Conservation (phyloP, 1,140 invertebrate genomes). For the Halotydeus destructor region DNA sequence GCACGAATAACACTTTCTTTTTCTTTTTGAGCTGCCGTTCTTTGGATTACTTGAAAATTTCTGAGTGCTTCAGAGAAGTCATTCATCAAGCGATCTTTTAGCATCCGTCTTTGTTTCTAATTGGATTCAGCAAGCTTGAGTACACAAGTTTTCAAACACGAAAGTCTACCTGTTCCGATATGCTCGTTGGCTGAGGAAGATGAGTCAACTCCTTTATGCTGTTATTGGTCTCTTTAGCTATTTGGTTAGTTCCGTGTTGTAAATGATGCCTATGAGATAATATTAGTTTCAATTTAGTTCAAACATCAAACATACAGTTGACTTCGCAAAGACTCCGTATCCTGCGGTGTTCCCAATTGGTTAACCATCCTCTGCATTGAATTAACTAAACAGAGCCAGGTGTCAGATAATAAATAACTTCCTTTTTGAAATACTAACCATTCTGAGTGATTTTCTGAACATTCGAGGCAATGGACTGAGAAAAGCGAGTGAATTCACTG, state of each 20-base stretch:
- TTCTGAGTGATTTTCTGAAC: conserved; percentile 90
- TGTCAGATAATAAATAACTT: too few relatives aligned
- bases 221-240: conserved; percentile 78
- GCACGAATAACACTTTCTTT: conserved; percentile 45
- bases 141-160: conserved; percentile 2
- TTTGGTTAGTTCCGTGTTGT: conserved; percentile 80
- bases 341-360: conserved; percentile 67
- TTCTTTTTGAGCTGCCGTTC: conserved; percentile 56
- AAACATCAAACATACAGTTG: conserved; percentile 41
- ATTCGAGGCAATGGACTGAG: conserved; percentile 61
- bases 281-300: conserved; percentile 1
- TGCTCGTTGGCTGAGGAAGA: conserved; percentile 25
- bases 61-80: conserved; percentile 84
- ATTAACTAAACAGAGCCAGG: conserved; percentile 41
- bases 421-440: conserved; percentile 38
- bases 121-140: background rate
- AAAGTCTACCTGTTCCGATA: conserved; percentile 18
- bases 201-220: conserved; percentile 55
- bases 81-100: conserved; percentile 70
- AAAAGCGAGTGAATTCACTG: conserved; percentile 29
- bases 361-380: conserved; percentile 86
- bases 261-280: conserved; percentile 54
- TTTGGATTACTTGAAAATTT: conserved; percentile 53
- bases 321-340: conserved; percentile 67
- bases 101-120: conserved; percentile 66